A percentile compares a stretch with the other conserved stretches of the same genome.
phyloP scores from a whole-genome alignment of 2,113 vertebrate genomes.

The Oncorhynchus masou region DNA sequence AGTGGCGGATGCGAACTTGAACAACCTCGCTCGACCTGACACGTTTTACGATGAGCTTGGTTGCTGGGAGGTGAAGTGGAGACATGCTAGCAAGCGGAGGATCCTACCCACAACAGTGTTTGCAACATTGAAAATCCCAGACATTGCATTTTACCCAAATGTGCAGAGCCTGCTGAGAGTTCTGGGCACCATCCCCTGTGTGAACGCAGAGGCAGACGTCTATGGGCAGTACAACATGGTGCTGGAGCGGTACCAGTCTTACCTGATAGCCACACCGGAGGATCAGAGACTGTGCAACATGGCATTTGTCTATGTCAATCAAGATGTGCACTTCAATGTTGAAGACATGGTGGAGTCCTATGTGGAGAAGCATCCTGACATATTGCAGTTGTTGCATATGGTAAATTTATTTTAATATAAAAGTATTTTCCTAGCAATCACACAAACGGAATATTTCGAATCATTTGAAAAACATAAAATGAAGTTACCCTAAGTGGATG shows the following conservation, averaged over 20 bases:
- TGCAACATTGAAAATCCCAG: slow-evolving; percentile 76
- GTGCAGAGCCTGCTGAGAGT: slow-evolving; percentile 78
- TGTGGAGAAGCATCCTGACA: slow-evolving; percentile 72
- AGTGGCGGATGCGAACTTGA: slow-evolving; percentile 78
- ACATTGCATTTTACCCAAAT: slow-evolving; percentile 79
- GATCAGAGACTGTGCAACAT: slow-evolving; percentile 72
- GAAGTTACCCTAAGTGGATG: background rate
- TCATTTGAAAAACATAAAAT: background rate
- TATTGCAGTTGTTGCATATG: slow-evolving; percentile 65
- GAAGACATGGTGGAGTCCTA: slow-evolving; percentile 77
- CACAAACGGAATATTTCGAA: background rate
- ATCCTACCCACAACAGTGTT: slow-evolving; percentile 78
- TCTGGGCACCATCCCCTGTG: slow-evolving; percentile 76
- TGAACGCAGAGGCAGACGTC: slow-evolving; percentile 76
- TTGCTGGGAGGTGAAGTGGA: slow-evolving; percentile 81
- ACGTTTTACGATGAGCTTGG: slow-evolving; percentile 80
- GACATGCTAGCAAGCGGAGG: slow-evolving; percentile 77
- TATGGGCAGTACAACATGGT: slow-evolving; percentile 81
- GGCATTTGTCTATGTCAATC: slow-evolving; percentile 77
- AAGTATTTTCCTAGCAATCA: background rate
- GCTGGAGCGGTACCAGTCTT: slow-evolving; percentile 71
- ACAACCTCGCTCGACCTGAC: slow-evolving; percentile 76
- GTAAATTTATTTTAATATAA: slow-evolving; percentile 44
- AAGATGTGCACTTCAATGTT: slow-evolving; percentile 76
- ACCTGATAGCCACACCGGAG: slow-evolving; percentile 64